phyloP scores from a whole-genome alignment of 1,140 invertebrate species.

The Danaus plexippus region DNA sequence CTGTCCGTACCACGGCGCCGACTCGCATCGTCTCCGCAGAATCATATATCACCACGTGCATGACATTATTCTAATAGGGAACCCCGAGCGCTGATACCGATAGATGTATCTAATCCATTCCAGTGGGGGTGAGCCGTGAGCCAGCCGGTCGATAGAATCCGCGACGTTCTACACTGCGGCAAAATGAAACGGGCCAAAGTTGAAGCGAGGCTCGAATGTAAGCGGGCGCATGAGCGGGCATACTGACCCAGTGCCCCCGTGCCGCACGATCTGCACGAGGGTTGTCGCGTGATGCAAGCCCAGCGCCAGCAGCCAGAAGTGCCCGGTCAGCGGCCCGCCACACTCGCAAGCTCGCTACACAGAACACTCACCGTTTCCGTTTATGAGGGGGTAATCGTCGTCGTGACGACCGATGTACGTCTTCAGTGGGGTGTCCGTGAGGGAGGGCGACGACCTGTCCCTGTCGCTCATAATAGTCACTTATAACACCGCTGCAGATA shows the following conservation, averaged over 20 bases:
- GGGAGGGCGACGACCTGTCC: slow-evolving; percentile 83
- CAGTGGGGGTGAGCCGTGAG: slow-evolving; percentile 20
- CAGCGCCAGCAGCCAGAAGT: slow-evolving; percentile 14
- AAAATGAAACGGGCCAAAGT: slow-evolving; percentile 31
- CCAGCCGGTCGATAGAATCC: slow-evolving; percentile 53
- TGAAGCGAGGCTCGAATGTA: slow-evolving; percentile 3
- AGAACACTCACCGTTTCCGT: slow-evolving; percentile 78
- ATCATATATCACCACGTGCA: slow-evolving; percentile 13
- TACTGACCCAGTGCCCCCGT: slow-evolving; percentile 32
- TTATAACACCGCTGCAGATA: slow-evolving; percentile 49
- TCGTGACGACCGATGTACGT: slow-evolving; percentile 81
- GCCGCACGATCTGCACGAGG: slow-evolving; percentile 16
- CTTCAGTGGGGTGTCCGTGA: slow-evolving; percentile 85
- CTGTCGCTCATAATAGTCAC: slow-evolving; percentile 80
- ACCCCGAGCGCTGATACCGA: no score
- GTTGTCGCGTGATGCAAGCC: slow-evolving; percentile 28
- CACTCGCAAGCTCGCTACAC: no score
- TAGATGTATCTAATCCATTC: slow-evolving; percentile 9
- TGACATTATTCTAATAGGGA: background rate
- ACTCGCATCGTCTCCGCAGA: slow-evolving; percentile 18
- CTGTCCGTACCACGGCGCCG: slow-evolving; percentile 29
- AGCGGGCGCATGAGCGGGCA: slow-evolving; percentile 17
- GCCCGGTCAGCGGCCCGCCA: slow-evolving; percentile 3
- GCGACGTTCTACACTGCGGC: slow-evolving; percentile 52
- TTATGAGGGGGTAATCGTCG: slow-evolving; percentile 82